Percentiles rank a stretch among this genome's conserved stretches.
phyloP scores from a whole-genome alignment of 2,888 invertebrate species.

The Macrophya alboannulata region DNA sequence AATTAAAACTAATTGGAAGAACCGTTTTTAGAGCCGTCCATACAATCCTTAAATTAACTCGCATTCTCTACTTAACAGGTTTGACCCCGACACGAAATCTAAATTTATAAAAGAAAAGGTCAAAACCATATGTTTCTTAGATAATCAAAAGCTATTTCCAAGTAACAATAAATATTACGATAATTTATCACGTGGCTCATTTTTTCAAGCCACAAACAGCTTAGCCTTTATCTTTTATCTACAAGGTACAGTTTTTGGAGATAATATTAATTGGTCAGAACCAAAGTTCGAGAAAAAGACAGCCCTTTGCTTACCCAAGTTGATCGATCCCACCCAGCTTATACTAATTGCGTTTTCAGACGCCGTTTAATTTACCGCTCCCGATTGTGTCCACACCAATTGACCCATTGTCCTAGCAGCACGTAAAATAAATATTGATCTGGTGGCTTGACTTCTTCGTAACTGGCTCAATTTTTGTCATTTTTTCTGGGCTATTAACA shows the following conservation, averaged over 20 bases:
- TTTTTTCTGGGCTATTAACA: neutral
- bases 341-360: constrained; percentile 31
- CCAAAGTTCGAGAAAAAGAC: neutral
- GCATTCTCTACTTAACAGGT: neutral
- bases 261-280: neutral
- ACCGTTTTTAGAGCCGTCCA: too few relatives aligned
- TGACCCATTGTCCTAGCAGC: constrained; percentile 37
- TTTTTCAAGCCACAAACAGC: neutral
- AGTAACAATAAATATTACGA: neutral
- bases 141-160: neutral
- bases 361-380: constrained; percentile 39
- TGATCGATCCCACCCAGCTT: neutral
- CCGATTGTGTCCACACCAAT: constrained; percentile 46
- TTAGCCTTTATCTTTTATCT: neutral
- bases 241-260: neutral
- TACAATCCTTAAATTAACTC: neutral
- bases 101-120: neutral
- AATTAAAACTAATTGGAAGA: neutral
- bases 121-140: neutral
- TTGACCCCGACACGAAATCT: neutral
- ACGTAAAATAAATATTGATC: constrained; percentile 42
- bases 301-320: constrained; percentile 1
- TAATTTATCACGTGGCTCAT: neutral
- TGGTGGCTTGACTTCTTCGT: neutral
- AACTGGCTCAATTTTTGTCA: neutral